These are phyloP conservation scores for Elymnias hypermnestra DNA, from an alignment of 1,140 invertebrate genomes.

Conservation along the genomic window DNA sequence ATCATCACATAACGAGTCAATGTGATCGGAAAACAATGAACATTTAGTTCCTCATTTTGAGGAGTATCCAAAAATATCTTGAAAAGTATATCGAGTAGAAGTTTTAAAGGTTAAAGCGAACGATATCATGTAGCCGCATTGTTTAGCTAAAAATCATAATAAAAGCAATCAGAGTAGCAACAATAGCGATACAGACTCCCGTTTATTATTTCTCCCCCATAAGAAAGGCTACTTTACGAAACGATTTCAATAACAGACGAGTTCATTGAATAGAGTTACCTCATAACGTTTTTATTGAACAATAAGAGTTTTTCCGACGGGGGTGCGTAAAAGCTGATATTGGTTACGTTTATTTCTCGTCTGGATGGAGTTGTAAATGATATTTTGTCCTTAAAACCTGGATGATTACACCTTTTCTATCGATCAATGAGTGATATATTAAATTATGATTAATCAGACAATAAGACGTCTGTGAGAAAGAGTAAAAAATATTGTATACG, in stretches of 20 bases:
- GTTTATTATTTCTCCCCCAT: constrained; percentile 48
- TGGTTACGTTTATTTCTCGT: constrained; percentile 3
- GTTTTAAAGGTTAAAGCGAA: constrained; percentile 8
- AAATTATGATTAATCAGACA: too few species aligned
- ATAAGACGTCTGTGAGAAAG: too few species aligned
- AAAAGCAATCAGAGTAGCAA: constrained; percentile 51
- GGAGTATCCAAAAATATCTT: background rate
- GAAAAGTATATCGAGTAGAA: background rate
- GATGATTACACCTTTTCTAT: too few species aligned
- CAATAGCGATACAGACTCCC: constrained; percentile 46
- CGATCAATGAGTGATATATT: too few species aligned
- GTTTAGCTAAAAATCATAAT: constrained; percentile 29
- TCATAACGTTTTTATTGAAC: constrained; percentile 73
- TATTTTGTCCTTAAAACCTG: background rate
- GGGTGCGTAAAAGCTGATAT: constrained; percentile 30
- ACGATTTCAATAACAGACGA: constrained; percentile 65
- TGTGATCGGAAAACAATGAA: too few species aligned
- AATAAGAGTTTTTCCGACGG: constrained; percentile 54
- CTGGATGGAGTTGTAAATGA: background rate
- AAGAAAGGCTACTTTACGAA: constrained; percentile 56
- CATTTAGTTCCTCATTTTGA: background rate
- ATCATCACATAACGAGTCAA: too few species aligned
- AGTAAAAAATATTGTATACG: too few species aligned
- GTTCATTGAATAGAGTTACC: constrained; percentile 69
- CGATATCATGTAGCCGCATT: constrained; percentile 10